A percentile compares a stretch with the other conserved stretches of the same genome.
These are phyloP conservation scores for Chiloscyllium punctatum DNA, from an alignment of 2,797 vertebrate genomes.

Conservation along the genomic window DNA sequence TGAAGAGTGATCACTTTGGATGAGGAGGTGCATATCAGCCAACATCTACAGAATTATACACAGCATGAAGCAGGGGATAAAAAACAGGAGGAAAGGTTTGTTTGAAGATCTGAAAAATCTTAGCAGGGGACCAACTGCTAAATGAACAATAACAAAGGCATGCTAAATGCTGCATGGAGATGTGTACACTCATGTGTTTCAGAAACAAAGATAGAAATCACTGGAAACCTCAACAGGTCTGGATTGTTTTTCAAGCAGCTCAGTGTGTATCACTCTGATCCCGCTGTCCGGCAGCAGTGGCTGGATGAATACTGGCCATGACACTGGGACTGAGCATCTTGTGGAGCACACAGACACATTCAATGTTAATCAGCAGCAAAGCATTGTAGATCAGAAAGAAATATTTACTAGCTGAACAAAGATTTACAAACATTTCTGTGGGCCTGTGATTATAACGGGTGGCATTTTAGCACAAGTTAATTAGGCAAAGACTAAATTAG, in stretches of 20 bases:
- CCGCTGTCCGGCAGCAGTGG: not conserved
- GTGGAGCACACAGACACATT: not conserved
- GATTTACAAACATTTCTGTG: not conserved
- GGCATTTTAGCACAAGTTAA: not conserved
- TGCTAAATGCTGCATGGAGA: not conserved
- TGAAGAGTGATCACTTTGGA: not conserved
- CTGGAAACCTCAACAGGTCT: too few relatives aligned
- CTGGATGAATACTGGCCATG: not conserved
- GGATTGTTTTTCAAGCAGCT: not conserved
- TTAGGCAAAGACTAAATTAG: constrained; percentile 3
- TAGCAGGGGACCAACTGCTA: not conserved
- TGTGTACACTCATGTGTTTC: not conserved
- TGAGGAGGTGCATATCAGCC: not conserved
- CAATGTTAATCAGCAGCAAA: not conserved
- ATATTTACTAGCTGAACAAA: not conserved
- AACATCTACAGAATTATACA: not conserved
- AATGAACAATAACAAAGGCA: not conserved
- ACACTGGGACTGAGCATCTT: not conserved
- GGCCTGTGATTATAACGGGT: not conserved
- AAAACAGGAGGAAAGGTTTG: not conserved
- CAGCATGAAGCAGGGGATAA: not conserved
- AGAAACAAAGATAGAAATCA: too few relatives aligned
- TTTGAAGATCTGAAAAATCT: not conserved
- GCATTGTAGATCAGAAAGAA: not conserved
- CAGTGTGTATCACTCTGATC: not conserved